phyloP scores from a whole-genome alignment of 2,797 vertebrate genomes.

The Ataeniobius toweri region DNA sequence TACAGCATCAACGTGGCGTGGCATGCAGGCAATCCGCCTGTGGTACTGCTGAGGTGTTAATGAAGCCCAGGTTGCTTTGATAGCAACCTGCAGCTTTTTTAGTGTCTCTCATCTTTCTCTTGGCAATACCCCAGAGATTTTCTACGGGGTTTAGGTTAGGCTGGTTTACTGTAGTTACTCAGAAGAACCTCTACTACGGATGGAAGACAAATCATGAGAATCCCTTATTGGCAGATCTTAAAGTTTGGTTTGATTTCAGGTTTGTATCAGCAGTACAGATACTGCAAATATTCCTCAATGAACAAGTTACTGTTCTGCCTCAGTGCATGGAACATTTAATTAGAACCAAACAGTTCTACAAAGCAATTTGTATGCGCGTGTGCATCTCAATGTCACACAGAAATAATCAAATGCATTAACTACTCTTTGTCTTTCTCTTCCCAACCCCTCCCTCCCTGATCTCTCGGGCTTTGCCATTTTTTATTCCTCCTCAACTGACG shows the following conservation, averaged over 20 bases:
- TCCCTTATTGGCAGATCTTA: background rate
- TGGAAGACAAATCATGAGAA: slow-evolving; percentile 10
- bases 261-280: background rate
- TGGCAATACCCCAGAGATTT: too few species aligned
- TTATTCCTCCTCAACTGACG: slow-evolving; percentile 50
- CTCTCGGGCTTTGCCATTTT: slow-evolving; percentile 5
- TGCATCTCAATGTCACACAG: slow-evolving; percentile 19
- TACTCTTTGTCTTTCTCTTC: slow-evolving; percentile 53
- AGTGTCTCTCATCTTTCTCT: too few species aligned
- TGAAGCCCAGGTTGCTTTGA: too few species aligned
- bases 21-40: background rate
- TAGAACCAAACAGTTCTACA: slow-evolving; percentile 1
- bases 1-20: background rate
- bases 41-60: too few species aligned
- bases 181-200: too few species aligned
- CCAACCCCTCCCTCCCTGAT: slow-evolving; percentile 6
- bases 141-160: too few species aligned
- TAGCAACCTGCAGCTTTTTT: too few species aligned
- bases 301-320: background rate
- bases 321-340: slow-evolving; percentile 10
- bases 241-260: background rate
- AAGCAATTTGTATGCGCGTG: background rate
- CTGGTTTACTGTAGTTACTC: too few species aligned
- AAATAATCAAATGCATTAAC: slow-evolving; percentile 62
- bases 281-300: slow-evolving; percentile 5